Percentiles rank a stretch among this genome's conserved stretches.
These are phyloP conservation scores for Numida meleagris DNA, from an alignment of 2,113 vertebrate genomes.

Conservation along the genomic window DNA sequence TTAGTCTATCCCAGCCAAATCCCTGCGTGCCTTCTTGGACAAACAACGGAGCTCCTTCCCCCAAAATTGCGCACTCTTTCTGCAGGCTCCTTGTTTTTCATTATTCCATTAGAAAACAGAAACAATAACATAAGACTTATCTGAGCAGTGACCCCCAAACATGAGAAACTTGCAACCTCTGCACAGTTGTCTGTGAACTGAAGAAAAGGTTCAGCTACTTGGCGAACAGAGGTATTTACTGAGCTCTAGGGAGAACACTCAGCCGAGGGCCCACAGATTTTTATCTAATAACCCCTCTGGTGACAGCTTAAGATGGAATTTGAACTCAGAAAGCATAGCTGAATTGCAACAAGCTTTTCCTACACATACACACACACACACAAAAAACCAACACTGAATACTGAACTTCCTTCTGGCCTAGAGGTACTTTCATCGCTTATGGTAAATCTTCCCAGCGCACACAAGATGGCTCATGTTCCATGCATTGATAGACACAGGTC, in stretches of 20 bases:
- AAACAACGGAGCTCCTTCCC: background rate
- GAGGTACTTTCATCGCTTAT: background rate
- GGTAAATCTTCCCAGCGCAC: background rate
- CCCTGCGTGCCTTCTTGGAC: background rate
- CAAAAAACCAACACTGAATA: background rate
- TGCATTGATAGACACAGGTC: background rate
- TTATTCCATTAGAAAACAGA: background rate
- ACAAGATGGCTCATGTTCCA: background rate
- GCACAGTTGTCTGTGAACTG: background rate
- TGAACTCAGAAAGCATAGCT: background rate
- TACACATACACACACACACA: background rate
- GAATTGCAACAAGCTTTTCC: background rate
- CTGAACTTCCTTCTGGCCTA: background rate
- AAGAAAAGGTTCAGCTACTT: background rate
- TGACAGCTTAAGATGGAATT: conserved; percentile 11
- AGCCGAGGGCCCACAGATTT: conserved; percentile 12
- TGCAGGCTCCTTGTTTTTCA: background rate
- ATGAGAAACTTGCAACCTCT: conserved; percentile 43
- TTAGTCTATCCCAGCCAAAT: background rate
- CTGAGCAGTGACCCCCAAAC: conserved; percentile 1
- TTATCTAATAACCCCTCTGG: conserved; percentile 23
- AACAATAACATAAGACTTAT: background rate
- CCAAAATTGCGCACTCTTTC: background rate
- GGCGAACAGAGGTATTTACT: conserved; percentile 44
- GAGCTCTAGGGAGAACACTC: conserved; percentile 23